phyloP scores from a whole-genome alignment of 2,888 invertebrate species.

The Limnephilus rhombicus region DNA sequence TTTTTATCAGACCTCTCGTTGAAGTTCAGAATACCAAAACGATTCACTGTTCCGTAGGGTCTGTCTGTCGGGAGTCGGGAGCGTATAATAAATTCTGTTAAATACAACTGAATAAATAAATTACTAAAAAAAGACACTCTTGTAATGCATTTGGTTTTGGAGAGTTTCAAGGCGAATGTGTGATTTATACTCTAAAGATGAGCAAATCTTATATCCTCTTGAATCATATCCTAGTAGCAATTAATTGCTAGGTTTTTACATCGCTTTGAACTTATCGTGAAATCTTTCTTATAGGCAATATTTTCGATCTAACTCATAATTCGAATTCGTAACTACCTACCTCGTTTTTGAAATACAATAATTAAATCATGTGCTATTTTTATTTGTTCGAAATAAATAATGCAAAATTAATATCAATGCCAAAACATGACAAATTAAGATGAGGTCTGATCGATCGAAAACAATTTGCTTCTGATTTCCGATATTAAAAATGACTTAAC shows the following conservation, averaged over 20 bases:
- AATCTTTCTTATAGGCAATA: background rate
- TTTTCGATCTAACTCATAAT: background rate
- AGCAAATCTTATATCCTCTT: background rate
- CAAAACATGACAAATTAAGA: background rate
- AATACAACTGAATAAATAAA: too few relatives aligned
- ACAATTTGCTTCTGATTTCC: background rate
- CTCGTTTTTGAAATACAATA: too few relatives aligned
- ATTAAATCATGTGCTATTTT: background rate
- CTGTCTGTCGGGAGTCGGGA: too few relatives aligned
- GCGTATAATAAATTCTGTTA: too few relatives aligned
- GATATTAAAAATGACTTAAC: constrained; percentile 22
- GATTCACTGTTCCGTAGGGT: background rate
- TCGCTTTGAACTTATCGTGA: too few relatives aligned
- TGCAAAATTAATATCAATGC: background rate
- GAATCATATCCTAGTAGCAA: too few relatives aligned
- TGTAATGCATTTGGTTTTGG: background rate
- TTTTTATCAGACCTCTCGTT: background rate
- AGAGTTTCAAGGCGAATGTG: background rate
- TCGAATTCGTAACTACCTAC: too few relatives aligned
- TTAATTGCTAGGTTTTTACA: too few relatives aligned
- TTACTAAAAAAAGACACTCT: background rate
- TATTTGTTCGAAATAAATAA: background rate
- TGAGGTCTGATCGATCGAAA: background rate
- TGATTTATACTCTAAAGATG: background rate
- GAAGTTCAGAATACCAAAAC: background rate